Conservation (phyloP, 2,888 invertebrate species). For the Macropis europaea region DNA sequence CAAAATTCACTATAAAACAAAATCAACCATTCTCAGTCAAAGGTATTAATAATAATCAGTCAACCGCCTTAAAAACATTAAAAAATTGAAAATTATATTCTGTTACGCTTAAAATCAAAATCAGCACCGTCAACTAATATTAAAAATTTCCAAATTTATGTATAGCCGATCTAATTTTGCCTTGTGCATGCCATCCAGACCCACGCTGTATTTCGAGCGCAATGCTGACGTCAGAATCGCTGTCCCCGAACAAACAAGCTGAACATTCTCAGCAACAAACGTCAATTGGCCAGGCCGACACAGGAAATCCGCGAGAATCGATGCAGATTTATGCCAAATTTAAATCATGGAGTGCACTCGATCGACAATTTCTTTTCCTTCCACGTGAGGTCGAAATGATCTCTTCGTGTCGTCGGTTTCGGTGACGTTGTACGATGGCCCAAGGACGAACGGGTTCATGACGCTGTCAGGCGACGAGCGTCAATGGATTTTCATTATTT, state of each 20-base stretch:
- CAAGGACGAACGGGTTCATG: neutral
- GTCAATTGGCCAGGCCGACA: conserved; percentile 9
- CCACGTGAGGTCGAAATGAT: neutral
- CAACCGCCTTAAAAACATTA: too few species aligned
- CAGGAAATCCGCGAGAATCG: neutral
- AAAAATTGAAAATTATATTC: too few species aligned
- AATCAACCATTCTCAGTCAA: too few species aligned
- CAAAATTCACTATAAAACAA: too few species aligned
- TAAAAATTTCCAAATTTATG: too few species aligned
- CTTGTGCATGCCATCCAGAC: too few species aligned
- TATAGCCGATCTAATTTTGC: too few species aligned
- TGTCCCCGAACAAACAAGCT: neutral
- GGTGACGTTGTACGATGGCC: conserved; percentile 11
- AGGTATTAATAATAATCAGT: too few species aligned
- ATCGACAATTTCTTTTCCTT: neutral
- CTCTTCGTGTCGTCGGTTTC: neutral
- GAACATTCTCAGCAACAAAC: neutral
- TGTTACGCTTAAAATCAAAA: too few species aligned
- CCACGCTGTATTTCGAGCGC: too few species aligned
- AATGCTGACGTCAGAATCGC: too few species aligned
- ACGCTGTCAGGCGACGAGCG: conserved; percentile 10
- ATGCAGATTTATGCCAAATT: conserved; percentile 23
- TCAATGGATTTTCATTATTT: conserved; percentile 29
- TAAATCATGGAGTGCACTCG: conserved; percentile 11
- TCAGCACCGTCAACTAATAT: too few species aligned